Percentiles rank a stretch among this genome's conserved stretches.
Conservation (phyloP, 1,140 invertebrate genomes). For the Lasioglossum albipes region DNA sequence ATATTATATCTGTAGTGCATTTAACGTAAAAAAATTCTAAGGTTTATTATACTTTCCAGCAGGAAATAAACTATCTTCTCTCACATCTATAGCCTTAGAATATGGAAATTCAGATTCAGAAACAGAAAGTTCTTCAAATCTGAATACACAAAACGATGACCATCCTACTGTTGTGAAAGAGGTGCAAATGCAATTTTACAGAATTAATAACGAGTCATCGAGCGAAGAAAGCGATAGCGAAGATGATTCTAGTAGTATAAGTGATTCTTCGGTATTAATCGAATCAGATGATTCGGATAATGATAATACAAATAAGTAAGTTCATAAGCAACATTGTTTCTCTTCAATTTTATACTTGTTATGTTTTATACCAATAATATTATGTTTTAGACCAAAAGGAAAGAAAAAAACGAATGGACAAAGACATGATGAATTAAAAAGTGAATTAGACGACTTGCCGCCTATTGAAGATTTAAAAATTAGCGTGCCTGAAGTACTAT, state of each 20-base stretch:
- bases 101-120: constrained; percentile 51
- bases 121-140: constrained; percentile 18
- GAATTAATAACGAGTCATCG: constrained; percentile 16
- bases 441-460: constrained; percentile 86
- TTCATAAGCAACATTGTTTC: no score
- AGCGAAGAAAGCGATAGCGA: constrained; percentile 41
- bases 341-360: not conserved
- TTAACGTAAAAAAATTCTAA: not conserved
- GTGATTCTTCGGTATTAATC: not conserved
- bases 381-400: constrained; percentile 69
- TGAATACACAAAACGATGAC: not conserved
- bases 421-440: constrained; percentile 29
- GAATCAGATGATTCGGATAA: constrained; percentile 28
- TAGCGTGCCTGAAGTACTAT: constrained; percentile 87
- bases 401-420: not conserved
- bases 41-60: not conserved
- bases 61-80: constrained; percentile 38
- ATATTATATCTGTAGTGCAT: not conserved
- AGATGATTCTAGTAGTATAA: constrained; percentile 32
- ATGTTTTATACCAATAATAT: not conserved
- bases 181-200: constrained; percentile 28
- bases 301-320: constrained; percentile 24
- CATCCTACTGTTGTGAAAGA: not conserved
- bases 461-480: constrained; percentile 92
- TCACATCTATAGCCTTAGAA: constrained; percentile 40